A percentile compares a stretch with the other conserved stretches of the same genome.
These are phyloP conservation scores for Crocodylus rhombifer DNA, from an alignment of 2,797 vertebrate genomes.

Conservation along the genomic window DNA sequence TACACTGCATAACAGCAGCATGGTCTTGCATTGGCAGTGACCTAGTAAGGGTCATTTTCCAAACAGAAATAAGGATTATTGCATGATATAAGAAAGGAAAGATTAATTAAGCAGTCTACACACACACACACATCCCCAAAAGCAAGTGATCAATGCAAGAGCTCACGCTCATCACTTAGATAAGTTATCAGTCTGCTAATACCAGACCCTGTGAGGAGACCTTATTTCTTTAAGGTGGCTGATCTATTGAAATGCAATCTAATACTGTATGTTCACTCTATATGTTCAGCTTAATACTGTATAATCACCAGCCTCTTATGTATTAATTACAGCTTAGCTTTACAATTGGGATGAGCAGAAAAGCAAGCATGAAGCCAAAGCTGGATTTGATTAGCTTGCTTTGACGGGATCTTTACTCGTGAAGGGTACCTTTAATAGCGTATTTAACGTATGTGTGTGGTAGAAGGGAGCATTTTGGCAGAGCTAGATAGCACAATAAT, in stretches of 20 bases:
- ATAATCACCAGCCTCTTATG: constrained; percentile 78
- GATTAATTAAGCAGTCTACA: background rate
- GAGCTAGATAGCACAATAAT: background rate
- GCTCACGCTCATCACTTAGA: constrained; percentile 58
- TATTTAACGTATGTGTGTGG: constrained; percentile 10
- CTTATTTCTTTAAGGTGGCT: constrained; percentile 62
- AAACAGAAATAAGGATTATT: background rate
- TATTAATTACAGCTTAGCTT: constrained; percentile 82
- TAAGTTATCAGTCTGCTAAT: constrained; percentile 58
- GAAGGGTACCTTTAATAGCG: constrained; percentile 28
- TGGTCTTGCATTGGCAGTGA: rapidly evolving
- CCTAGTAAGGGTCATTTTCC: background rate
- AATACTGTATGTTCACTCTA: constrained; percentile 60
- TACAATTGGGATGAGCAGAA: constrained; percentile 75
- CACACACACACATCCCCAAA: rapidly evolving
- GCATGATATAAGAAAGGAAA: background rate
- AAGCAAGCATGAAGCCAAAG: constrained; percentile 77
- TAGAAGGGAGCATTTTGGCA: background rate
- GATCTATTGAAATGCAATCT: constrained; percentile 63
- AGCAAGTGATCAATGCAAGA: constrained; percentile 40
- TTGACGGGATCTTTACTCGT: constrained; percentile 65
- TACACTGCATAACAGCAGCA: rapidly evolving
- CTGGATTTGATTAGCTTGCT: constrained; percentile 78
- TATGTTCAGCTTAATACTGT: constrained; percentile 73
- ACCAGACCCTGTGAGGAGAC: constrained; percentile 56